phyloP scores from a whole-genome alignment of 2,888 invertebrate genomes.

The Eurytoma adleriae region DNA sequence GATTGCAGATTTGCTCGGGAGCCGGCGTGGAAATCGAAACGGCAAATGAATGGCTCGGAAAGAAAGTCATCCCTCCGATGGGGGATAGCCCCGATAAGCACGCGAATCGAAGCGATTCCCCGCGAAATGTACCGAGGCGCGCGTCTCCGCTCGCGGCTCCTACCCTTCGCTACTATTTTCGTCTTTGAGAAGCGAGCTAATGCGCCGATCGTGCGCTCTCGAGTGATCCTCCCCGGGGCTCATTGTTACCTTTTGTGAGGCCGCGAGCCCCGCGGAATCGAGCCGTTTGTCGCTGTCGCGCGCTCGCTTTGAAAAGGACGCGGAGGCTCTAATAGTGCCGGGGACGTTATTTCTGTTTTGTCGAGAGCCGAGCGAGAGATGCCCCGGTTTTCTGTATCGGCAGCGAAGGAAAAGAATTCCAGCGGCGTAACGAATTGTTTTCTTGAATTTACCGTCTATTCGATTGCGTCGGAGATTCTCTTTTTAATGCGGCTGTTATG shows the following conservation, averaged over 20 bases:
- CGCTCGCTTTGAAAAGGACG: no score
- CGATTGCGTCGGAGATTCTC: no score
- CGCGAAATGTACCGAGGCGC: background rate
- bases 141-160: background rate
- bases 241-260: slow-evolving; percentile 7
- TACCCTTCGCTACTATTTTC: slow-evolving; percentile 2
- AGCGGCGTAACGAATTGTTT: no score
- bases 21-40: slow-evolving; percentile 11
- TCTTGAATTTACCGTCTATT: no score
- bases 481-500: no score
- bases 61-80: background rate
- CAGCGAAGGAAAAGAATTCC: no score
- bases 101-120: slow-evolving; percentile 26
- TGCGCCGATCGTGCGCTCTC: slow-evolving; percentile 1
- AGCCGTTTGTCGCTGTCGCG: slow-evolving; percentile 12
- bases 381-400: no score
- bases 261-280: background rate
- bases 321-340: no score
- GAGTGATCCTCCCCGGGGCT: background rate
- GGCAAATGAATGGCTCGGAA: background rate
- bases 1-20: slow-evolving; percentile 13
- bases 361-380: no score
- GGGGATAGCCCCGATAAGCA: slow-evolving; percentile 11
- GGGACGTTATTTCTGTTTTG: no score
- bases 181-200: slow-evolving; percentile 31